phyloP scores from a whole-genome alignment of 2,113 vertebrate genomes.

The Geococcyx californianus region DNA sequence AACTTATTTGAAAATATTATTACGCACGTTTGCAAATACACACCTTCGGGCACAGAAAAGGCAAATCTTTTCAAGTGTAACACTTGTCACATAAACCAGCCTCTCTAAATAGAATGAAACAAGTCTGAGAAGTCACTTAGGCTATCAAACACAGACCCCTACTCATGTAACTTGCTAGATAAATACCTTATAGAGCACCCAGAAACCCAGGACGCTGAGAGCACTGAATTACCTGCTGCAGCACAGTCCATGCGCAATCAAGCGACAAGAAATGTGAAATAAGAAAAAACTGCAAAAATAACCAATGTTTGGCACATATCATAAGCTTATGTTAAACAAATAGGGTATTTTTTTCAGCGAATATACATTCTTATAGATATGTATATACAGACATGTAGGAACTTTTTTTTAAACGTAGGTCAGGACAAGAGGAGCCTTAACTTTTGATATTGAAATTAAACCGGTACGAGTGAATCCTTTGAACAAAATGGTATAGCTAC shows the following conservation, averaged over 20 bases:
- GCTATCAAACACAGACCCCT: not conserved
- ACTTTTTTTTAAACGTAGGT: conserved; percentile 37
- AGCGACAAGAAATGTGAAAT: not conserved
- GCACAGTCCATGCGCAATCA: not conserved
- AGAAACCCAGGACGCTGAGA: not conserved
- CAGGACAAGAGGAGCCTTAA: conserved; percentile 54
- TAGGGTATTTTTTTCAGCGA: not conserved
- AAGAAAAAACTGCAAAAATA: not conserved
- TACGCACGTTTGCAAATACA: not conserved
- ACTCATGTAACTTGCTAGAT: not conserved
- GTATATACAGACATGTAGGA: not conserved
- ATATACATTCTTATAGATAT: not conserved
- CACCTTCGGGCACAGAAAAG: not conserved
- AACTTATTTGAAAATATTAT: not conserved
- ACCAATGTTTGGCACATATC: not conserved
- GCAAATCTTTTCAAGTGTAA: not conserved
- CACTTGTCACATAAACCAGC: fast-evolving
- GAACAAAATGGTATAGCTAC: conserved; percentile 53
- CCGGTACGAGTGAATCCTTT: conserved; percentile 41
- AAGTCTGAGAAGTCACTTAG: not conserved
- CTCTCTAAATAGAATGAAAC: not conserved
- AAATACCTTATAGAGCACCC: not conserved
- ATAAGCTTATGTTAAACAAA: not conserved
- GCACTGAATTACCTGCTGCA: not conserved
- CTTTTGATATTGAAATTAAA: conserved; percentile 65